Evolutionary conservation across 2,888 invertebrate species (phyloP).

Genomic region (Opisthograptis luteolata): DNA sequence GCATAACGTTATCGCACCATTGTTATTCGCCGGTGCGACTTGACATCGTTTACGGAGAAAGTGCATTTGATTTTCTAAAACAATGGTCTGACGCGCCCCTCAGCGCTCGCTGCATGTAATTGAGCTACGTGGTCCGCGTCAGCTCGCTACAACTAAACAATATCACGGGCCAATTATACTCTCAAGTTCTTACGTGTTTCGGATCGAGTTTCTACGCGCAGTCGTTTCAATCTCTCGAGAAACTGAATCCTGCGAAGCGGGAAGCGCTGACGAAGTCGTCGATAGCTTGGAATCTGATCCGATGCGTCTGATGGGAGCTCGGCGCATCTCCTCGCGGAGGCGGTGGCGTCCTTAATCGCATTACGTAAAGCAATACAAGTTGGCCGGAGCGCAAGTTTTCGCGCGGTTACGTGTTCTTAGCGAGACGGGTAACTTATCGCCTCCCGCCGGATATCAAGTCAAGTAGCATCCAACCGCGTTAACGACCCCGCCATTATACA

Average conservation of each 20-base stretch:
- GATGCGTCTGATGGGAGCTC: background rate
- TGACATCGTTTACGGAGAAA: constrained; percentile 47
- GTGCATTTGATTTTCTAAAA: constrained; percentile 48
- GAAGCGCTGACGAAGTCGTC: no score
- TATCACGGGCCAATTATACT: constrained; percentile 12
- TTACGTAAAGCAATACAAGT: background rate
- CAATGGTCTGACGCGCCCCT: constrained; percentile 40
- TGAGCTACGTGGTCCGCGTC: background rate
- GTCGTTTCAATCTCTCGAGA: background rate
- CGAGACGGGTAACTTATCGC: no score
- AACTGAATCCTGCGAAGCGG: background rate
- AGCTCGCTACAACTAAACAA: constrained; percentile 15
- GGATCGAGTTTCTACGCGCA: background rate
- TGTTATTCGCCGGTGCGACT: constrained; percentile 15
- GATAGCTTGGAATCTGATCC: background rate
- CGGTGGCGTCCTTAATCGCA: no score
- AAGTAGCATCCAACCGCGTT: no score
- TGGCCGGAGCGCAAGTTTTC: background rate
- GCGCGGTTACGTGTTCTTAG: background rate
- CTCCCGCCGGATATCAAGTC: no score
- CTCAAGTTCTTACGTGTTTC: background rate
- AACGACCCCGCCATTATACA: no score
- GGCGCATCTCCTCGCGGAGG: background rate
- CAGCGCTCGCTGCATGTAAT: constrained; percentile 5
- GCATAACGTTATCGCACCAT: constrained; percentile 17